Conservation (phyloP, 2,888 invertebrate genomes). For the Saturnia japonica region DNA sequence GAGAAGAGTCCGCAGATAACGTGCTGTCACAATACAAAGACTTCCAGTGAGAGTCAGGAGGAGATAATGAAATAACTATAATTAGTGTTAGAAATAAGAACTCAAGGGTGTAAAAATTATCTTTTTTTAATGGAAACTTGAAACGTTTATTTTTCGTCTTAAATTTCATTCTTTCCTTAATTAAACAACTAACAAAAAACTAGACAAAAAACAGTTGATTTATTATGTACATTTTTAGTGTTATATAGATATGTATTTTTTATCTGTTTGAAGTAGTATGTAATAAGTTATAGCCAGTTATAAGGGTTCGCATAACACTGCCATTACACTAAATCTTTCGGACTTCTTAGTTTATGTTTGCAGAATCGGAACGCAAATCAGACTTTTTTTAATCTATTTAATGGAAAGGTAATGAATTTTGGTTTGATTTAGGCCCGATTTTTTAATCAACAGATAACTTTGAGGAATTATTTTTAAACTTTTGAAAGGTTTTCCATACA, state of each 20-base stretch:
- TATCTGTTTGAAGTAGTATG: not conserved
- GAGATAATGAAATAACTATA: slow-evolving; percentile 52
- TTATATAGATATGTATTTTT: not conserved
- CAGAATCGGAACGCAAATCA: not conserved
- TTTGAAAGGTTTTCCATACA: too few species aligned
- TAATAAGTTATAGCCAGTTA: too few species aligned
- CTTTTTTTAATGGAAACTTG: not conserved
- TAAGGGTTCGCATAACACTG: not conserved
- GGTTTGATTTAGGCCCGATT: too few species aligned
- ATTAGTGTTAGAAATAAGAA: not conserved
- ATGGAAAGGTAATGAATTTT: too few species aligned
- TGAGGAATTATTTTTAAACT: too few species aligned
- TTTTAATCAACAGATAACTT: too few species aligned
- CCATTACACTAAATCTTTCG: not conserved
- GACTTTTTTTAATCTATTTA: not conserved
- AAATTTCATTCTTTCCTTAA: not conserved
- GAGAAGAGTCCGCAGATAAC: slow-evolving; percentile 68
- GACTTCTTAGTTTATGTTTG: not conserved
- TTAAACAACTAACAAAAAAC: not conserved
- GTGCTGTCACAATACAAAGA: slow-evolving; percentile 60
- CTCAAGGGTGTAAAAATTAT: not conserved
- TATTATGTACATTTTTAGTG: not conserved
- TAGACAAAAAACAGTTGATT: not conserved
- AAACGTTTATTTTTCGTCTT: not conserved
- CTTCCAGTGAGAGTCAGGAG: slow-evolving; percentile 66